Base-by-base conservation (phyloP, 2,888 invertebrate species). In the Lottia scabra region DNA sequence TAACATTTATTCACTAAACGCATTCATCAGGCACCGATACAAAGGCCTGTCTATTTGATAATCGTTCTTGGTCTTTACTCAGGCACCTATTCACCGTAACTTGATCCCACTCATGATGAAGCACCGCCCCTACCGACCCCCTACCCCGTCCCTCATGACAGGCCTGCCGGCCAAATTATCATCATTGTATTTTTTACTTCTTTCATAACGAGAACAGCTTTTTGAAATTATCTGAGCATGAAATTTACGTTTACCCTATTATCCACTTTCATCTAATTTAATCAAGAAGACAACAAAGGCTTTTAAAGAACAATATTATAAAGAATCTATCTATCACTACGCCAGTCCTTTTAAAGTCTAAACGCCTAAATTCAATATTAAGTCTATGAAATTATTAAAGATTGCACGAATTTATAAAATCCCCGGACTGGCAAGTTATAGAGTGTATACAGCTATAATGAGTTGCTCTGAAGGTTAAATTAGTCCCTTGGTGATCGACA, bases 191-290 rank as follows among this genome's bases (percentile, higher is more conserved):
- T n/a, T 46, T 45, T 45, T 43, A 19, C 71, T 63, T 69, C 67
- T 70, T 56, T 48, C 67, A 56, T 65, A 27, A 23, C 26, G 70
- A 63, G 48, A 76, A 72, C 75, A 75, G 73, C 76, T 73, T 72
- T 75, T 68, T 48, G 72, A 19, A 70, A 68, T 71, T 73, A 72
- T 65, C 63, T 67, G 67, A 46, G 71, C 75, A 65, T 73, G 70
- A 75, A 72, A 75, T 76, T 70, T 62, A 63, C 72, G 69, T 75
- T 73, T 75, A 70, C 67, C 38, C 63, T 48, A 72, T 75, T 75
- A 75, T 78, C 74, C 73, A 70, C 72, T 66, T 67, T 73, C 71
- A 71, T 71, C 78, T 78, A 78, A 78, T 78, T 76, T 72, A 76
- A 78, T 78, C 76, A 78, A 68, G 63, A 27, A 27, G 23, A 19